phyloP scores from a whole-genome alignment of 2,113 vertebrate species.

The Gnathonemus longibarbis region DNA sequence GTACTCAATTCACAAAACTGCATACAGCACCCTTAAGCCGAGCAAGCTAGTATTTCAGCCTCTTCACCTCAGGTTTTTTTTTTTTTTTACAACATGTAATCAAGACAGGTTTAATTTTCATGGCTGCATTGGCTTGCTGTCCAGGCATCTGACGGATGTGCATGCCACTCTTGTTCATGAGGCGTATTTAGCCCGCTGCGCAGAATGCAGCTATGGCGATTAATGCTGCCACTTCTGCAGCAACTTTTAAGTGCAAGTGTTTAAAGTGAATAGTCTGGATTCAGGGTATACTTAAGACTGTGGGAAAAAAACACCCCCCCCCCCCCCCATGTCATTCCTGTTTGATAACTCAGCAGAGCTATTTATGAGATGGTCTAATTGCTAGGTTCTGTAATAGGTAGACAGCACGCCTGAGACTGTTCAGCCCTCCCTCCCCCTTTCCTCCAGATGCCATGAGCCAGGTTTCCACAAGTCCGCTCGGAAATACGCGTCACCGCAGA shows the following conservation, averaged over 20 bases:
- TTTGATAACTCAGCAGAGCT: conserved; percentile 2
- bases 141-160: background rate
- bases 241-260: background rate
- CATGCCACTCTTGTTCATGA: background rate
- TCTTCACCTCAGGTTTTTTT: background rate
- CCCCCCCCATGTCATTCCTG: background rate
- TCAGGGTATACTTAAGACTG: background rate
- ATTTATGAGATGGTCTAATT: background rate
- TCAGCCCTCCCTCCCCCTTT: background rate
- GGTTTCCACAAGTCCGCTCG: background rate
- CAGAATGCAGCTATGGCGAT: background rate
- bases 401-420: background rate
- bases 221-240: background rate
- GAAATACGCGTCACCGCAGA: background rate
- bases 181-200: background rate
- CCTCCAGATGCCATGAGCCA: background rate
- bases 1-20: background rate
- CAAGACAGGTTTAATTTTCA: background rate
- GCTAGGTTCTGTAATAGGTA: background rate
- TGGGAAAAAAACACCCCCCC: background rate
- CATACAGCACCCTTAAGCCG: background rate
- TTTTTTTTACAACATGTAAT: background rate
- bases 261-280: background rate
- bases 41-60: background rate
- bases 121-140: background rate